phyloP scores from a whole-genome alignment of 2,797 vertebrate genomes.

The Urosaurus nigricauda region DNA sequence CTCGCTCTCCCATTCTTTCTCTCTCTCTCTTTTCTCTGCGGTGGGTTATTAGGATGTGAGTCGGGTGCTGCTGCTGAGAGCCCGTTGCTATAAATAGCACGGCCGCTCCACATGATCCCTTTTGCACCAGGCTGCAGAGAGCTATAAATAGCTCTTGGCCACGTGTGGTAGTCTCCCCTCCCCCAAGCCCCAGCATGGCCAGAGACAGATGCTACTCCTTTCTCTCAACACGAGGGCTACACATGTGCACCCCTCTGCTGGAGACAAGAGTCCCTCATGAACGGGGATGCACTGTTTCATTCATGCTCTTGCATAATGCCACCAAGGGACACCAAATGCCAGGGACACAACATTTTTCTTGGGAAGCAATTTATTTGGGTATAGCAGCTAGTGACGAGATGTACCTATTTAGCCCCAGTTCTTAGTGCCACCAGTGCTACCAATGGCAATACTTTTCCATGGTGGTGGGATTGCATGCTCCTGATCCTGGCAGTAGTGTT shows the following conservation, averaged over 20 bases:
- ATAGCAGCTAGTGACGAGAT: not conserved
- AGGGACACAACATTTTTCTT: not conserved
- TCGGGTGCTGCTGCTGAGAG: constrained; percentile 47
- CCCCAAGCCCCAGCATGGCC: constrained; percentile 22
- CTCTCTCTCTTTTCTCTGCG: constrained; percentile 2
- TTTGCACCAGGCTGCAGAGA: constrained; percentile 50
- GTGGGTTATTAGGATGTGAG: constrained; percentile 50
- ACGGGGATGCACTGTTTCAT: not conserved
- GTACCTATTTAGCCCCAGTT: not conserved
- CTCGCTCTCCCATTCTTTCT: not conserved
- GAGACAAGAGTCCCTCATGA: constrained; percentile 10
- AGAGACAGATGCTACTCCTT: constrained; percentile 13
- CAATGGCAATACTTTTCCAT: too few relatives aligned
- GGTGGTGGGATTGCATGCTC: too few relatives aligned
- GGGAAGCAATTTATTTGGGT: not conserved
- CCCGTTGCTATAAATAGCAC: constrained; percentile 40
- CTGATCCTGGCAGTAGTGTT: too few relatives aligned
- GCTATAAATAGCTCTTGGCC: constrained; percentile 41
- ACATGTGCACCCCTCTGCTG: constrained; percentile 15
- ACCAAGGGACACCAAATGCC: not conserved
- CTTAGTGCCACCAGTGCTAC: not conserved
- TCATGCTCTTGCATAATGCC: constrained; percentile 2
- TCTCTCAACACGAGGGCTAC: constrained; percentile 6
- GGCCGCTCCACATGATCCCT: constrained; percentile 43
- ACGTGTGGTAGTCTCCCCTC: constrained; percentile 10